phyloP scores from a whole-genome alignment of 2,888 invertebrate genomes.

The Clusia tigrina region DNA sequence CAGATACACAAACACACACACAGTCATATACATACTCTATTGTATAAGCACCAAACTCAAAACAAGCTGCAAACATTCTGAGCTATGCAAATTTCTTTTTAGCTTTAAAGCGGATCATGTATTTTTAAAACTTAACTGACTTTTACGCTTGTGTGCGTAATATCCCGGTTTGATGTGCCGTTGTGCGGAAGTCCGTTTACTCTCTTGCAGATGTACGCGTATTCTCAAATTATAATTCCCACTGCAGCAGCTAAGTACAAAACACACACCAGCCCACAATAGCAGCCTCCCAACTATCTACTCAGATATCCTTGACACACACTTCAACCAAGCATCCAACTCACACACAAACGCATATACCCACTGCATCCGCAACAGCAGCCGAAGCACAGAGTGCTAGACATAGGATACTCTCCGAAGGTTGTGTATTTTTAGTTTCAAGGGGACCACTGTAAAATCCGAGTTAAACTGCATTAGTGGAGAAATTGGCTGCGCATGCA shows the following conservation, averaged over 20 bases:
- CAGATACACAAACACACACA: conserved; percentile 6
- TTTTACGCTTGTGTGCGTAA: too few species aligned
- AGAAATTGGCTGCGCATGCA: neutral
- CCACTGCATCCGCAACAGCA: too few species aligned
- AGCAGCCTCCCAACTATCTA: too few species aligned
- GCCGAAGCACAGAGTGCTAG: too few species aligned
- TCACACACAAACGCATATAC: neutral
- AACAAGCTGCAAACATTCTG: too few species aligned
- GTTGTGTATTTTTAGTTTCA: neutral
- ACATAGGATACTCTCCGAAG: neutral
- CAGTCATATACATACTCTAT: neutral
- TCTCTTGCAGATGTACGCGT: too few species aligned
- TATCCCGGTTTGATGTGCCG: too few species aligned
- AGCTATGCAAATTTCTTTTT: neutral
- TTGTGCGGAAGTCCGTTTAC: too few species aligned
- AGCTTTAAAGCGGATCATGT: neutral
- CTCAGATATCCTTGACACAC: neutral
- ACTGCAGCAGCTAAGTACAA: neutral
- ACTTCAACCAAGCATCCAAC: neutral
- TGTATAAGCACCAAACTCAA: too few species aligned
- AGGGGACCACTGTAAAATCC: neutral
- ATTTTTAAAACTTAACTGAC: too few species aligned
- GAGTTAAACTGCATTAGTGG: neutral
- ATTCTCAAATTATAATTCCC: too few species aligned
- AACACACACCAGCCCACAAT: neutral